Percentiles rank a stretch among this genome's conserved stretches.
Conservation (phyloP, 2,797 vertebrate genomes). For the Tokudaia muenninki region DNA sequence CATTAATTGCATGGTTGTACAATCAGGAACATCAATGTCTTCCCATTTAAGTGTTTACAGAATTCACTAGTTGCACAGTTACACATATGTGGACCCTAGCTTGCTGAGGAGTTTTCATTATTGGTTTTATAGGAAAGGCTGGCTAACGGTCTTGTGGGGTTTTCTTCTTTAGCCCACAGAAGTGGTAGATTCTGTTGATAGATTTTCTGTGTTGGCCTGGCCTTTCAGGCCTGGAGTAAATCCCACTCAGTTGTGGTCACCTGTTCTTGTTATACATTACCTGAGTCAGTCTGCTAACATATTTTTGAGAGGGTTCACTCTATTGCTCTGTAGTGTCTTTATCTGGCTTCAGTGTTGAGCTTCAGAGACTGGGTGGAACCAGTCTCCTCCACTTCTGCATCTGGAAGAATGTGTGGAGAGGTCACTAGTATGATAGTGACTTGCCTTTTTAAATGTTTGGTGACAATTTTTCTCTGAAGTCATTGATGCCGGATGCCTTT, state of each 20-base stretch:
- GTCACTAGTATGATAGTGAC: neutral
- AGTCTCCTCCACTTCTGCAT: neutral
- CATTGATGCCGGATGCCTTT: neutral
- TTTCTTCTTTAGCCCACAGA: constrained; percentile 3
- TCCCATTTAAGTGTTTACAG: neutral
- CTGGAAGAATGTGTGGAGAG: neutral
- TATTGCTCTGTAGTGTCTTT: neutral
- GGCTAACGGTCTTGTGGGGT: neutral
- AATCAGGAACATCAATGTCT: neutral
- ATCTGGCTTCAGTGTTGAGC: neutral
- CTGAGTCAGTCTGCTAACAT: neutral
- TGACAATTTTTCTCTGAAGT: constrained; percentile 5
- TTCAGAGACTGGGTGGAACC: neutral
- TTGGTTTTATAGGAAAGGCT: neutral
- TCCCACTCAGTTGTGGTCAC: neutral
- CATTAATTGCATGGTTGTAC: neutral
- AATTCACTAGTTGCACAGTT: neutral
- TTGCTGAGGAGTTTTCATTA: neutral
- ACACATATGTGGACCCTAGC: neutral
- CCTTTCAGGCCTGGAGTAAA: neutral
- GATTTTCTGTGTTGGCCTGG: constrained; percentile 19
- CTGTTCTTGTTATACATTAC: constrained; percentile 15
- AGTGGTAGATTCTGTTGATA: neutral
- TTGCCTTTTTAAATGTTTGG: constrained; percentile 11
- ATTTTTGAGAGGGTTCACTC: neutral